phyloP scores from a whole-genome alignment of 2,888 invertebrate species.

The Cephus pygmeus region DNA sequence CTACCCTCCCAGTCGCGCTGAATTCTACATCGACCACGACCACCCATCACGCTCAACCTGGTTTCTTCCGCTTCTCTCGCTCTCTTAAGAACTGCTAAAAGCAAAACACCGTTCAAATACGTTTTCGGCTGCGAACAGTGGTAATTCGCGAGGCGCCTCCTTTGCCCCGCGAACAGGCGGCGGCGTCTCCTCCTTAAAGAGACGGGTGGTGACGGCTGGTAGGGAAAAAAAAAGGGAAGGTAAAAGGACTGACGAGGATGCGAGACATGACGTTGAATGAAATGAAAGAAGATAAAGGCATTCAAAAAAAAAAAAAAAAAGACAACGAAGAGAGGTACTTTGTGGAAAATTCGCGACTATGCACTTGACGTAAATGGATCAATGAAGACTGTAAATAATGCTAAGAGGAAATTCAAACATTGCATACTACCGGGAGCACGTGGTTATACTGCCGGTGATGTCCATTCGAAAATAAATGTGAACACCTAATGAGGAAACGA shows the following conservation, averaged over 20 bases:
- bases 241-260: background rate
- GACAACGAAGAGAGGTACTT: background rate
- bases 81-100: conserved; percentile 33
- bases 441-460: background rate
- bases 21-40: background rate
- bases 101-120: conserved; percentile 35
- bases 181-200: background rate
- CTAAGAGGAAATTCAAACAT: background rate
- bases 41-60: background rate
- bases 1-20: background rate
- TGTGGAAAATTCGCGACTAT: background rate
- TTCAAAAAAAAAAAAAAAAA: background rate
- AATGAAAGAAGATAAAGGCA: background rate
- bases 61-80: conserved; percentile 6
- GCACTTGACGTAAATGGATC: background rate
- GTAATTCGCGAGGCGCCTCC: conserved; percentile 16
- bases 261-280: background rate
- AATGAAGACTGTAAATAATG: background rate
- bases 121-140: conserved; percentile 9
- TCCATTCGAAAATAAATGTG: background rate
- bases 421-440: background rate
- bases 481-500: background rate
- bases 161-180: background rate
- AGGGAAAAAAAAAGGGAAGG: background rate
- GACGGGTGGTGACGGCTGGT: background rate